phyloP scores from a whole-genome alignment of 2,888 invertebrate species.

The Sphaeridia pumilis region DNA sequence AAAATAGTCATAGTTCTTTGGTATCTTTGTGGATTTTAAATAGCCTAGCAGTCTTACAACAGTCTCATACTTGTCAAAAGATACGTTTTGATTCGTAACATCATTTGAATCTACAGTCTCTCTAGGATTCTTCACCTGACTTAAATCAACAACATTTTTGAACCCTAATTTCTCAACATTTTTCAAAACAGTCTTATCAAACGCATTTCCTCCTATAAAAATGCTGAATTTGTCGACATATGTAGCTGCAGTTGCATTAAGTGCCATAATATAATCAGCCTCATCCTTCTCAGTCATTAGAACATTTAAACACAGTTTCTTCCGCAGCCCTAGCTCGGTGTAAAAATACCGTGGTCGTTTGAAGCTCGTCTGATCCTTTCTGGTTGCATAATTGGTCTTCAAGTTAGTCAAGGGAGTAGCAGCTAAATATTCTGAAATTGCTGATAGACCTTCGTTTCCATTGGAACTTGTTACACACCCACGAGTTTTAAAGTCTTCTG shows the following conservation, averaged over 20 bases:
- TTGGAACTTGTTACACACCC: no score
- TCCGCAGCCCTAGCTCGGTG: constrained; percentile 85
- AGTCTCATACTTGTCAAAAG: background rate
- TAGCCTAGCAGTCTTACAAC: constrained; percentile 42
- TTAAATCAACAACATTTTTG: constrained; percentile 9
- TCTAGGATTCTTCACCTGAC: background rate
- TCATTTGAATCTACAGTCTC: background rate
- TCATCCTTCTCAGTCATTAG: constrained; percentile 63
- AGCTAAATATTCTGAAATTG: no score
- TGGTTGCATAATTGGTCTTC: no score
- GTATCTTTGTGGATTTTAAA: constrained; percentile 73
- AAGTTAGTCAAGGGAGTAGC: no score
- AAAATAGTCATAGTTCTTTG: constrained; percentile 86
- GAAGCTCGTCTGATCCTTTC: background rate
- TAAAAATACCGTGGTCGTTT: constrained; percentile 79
- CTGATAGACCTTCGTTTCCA: no score
- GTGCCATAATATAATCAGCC: constrained; percentile 59
- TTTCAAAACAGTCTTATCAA: constrained; percentile 41
- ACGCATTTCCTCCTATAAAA: constrained; percentile 46
- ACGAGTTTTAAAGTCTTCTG: no score
- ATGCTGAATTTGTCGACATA: constrained; percentile 71
- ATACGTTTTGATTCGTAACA: background rate
- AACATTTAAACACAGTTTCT: constrained; percentile 75
- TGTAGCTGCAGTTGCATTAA: constrained; percentile 62
- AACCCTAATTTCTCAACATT: no score